Base-by-base conservation (phyloP, 2,888 invertebrate genomes). In the Eulithis prunata region DNA sequence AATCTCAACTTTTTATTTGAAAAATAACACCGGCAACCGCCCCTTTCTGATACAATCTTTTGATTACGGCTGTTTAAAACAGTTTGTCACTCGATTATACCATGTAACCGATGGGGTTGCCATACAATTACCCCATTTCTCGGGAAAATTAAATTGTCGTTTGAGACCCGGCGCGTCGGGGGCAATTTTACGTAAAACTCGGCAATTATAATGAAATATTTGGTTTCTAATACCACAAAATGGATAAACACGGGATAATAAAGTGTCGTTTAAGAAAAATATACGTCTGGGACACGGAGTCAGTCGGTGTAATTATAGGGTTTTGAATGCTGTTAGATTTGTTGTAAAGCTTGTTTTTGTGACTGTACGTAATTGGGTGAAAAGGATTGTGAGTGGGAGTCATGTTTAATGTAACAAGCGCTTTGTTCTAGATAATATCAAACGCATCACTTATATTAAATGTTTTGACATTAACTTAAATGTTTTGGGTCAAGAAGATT, bases 181-280 rank as follows among this genome's bases (percentile, higher is more conserved):
- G 80, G 87, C 85, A 89, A 91, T 91, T 91, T 90, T 73, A 73
- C 71, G 78, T 81, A 79, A 83, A 86, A 81, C 79, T 77, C 72
- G 70, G 79, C 84, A 87, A 87, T 86, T 83, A 86, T 78, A 21
- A 82, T 71, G 75, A 77, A 80, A 80, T 83, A 74, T 85, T 85
- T 80, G 76, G 79, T 87, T 85, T 89, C 90, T 90, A 91, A 91
- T 91, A 83, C 88, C 83, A 85, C 86, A 87, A 88, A 89, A 87
- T 81, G 89, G 87, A 88, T 91, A 90, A 91, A 84, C 80, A 81
- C 71, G 76, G 83, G 81, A 86, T 92, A 91, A 91, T 89, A 92
- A 91, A 92, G 87, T 93, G 92, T 90, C 93, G 90, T 91, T 93
- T 93, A 91, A 83, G 82, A 86, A 89, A 92, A 92, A 83, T 86